Base-by-base conservation (phyloP, 2,113 vertebrate species). In the Podarcis cretensis region DNA sequence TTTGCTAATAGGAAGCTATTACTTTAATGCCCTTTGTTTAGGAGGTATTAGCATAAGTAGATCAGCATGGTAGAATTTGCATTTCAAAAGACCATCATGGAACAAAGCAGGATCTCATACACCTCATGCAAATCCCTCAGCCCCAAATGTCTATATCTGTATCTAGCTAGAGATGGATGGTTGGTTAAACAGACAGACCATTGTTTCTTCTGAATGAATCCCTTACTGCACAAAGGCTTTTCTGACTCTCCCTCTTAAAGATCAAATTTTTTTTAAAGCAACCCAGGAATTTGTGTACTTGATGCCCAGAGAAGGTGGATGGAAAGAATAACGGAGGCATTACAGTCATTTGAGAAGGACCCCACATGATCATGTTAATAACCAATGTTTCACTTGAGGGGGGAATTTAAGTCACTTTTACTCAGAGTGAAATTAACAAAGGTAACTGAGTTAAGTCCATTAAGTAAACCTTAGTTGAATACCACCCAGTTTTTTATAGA, bases 41-140 rank as follows among this genome's bases (percentile, higher is more conserved):
- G 73, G 25, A 77, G 81, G 63, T 65, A 88, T 94, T 94, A 74
- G 87, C 93, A 83, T 92, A 92, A 94, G 91, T 88, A 94, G 89
- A 95, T 95, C 92, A 86, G 93, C 93, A 71, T 86, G 91, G 91
- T 92, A 40, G 90, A 95, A 96, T 96, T 93, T 96, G 95, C 94
- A 95, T 95, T 77, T 78, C 92, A 94, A 92, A 95, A 95, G 87
- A 93, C 84, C 92, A 88, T 90, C 95, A 91, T 92, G 91, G 93
- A 96, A 95, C 93, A 95, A 95, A 93, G 91, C 90, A 88, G 90
- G 90, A 91, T 93, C 95, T 93, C 94, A 94, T 92, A 93, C 95
- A 95, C 91, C 86, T 90, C 88, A 82, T 94, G 95, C 59, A 94
- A 94, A 95, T 95, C 95, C 94, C 95, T 89, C 86, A 92, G 92